A percentile compares a stretch with the other conserved stretches of the same genome.
These are phyloP conservation scores for Mungos mungo DNA, from an alignment of 2,113 vertebrate species.

Conservation along the genomic window DNA sequence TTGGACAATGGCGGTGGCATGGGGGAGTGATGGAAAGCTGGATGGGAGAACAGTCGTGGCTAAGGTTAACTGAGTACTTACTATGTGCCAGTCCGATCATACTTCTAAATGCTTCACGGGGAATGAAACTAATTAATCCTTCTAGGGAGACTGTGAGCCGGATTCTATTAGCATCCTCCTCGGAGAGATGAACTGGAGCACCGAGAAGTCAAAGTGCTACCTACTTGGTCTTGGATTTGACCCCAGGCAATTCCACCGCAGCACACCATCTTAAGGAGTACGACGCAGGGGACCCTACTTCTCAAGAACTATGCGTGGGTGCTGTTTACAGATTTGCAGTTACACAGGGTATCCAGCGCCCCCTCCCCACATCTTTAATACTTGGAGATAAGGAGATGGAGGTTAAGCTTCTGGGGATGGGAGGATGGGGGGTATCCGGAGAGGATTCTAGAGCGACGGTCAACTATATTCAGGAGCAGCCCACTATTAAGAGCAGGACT, in stretches of 20 bases:
- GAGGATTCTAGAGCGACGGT: neutral
- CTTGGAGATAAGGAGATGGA: neutral
- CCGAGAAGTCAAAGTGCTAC: neutral
- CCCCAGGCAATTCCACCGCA: neutral
- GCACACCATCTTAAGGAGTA: neutral
- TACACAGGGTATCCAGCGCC: neutral
- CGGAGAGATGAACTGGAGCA: neutral
- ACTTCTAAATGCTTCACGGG: neutral
- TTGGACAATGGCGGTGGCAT: neutral
- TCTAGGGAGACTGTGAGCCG: neutral
- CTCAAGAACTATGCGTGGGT: neutral
- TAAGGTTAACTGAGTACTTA: neutral
- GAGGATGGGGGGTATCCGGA: neutral
- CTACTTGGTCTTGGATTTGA: neutral
- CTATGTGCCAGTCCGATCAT: rapidly evolving
- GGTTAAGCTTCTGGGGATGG: neutral
- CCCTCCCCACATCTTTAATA: neutral
- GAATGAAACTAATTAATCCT: neutral
- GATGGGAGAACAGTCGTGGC: neutral
- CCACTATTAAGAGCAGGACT: neutral
- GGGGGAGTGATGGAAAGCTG: neutral
- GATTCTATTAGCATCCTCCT: neutral
- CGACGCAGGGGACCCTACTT: neutral
- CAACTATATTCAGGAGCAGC: neutral
- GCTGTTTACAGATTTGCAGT: neutral